Evolutionary conservation across 2,113 vertebrate species (phyloP), one percentile per base, ranked within the genome.

Genomic region (Pholis gunnellus): DNA sequence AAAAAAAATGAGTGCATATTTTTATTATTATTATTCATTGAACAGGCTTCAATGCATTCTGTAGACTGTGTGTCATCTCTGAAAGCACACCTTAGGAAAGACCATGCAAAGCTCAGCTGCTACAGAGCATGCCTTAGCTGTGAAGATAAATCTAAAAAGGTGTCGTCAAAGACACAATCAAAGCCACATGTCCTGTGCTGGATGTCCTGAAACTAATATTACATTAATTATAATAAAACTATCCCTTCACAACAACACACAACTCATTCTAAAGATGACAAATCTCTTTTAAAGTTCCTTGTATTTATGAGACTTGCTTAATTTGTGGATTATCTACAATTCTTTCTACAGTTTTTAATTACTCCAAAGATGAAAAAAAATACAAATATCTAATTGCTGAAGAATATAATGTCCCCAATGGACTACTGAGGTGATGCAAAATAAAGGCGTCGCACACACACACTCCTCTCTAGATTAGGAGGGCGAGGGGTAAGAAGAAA

Each of bases 71-170:
- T 42, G 11, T 40, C 18, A 57, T 67, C 18, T 75, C 22, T 83
- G 9, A 79, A 81, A 83, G 72, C 81, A 81, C 59, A 56, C 63
- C 78, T 85, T 60, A 86, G 66, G 48, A 74, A 86, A 79, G 61
- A 60, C 64, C 87, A 90, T 87, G 91, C 91, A 87, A 82, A 91
- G 83, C 64, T 48, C 71, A 78, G 79, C 83, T 78, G 63, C 92
- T 91, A 83, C 46, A 68, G 59, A 74, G 50, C 84, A 87, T 82
- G 82, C 77, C 72, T 52, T 78, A 56, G 72, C 63, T 84, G 59
- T 76, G 31, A 70, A 77, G 84, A 75, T 66, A 29, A 42, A 76
- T 36, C 70, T 83, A 61, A 75, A 64, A 44, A 65, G 42, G 40
- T 66, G 61, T 9, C 36, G 34, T 68, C n/a, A 31, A n/a, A 56